These are phyloP conservation scores for Eledone cirrhosa DNA, from an alignment of 2,888 invertebrate genomes.

Conservation along the genomic window DNA sequence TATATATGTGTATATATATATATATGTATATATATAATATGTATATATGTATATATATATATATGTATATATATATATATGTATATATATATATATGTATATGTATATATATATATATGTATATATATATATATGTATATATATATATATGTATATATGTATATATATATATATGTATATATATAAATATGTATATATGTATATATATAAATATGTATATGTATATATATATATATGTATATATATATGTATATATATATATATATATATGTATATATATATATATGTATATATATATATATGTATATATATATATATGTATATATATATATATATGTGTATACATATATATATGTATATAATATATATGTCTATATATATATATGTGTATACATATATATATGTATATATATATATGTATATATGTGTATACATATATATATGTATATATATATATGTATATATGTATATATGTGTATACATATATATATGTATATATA, in stretches of 20 bases:
- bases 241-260: neutral
- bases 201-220: neutral
- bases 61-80: neutral
- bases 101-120: conserved; percentile 4
- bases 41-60: neutral
- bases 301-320: conserved; percentile 16
- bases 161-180: neutral
- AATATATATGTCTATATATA: conserved; percentile 20
- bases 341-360: conserved; percentile 27
- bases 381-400: conserved; percentile 12
- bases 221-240: neutral
- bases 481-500: conserved; percentile 20
- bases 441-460: conserved; percentile 24
- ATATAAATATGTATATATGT: conserved; percentile 3
- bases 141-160: neutral
- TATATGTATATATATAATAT: no score
- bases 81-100: neutral
- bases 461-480: conserved; percentile 25
- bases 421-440: conserved; percentile 18
- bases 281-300: conserved; percentile 23
- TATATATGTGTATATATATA: neutral
- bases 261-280: conserved; percentile 11
- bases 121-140: conserved; percentile 8
- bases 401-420: conserved; percentile 19
- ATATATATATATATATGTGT: conserved; percentile 25